A percentile compares a stretch with the other conserved stretches of the same genome.
Evolutionary conservation across 2,797 vertebrate species (phyloP).

Genomic region (Erethizon dorsatum): DNA sequence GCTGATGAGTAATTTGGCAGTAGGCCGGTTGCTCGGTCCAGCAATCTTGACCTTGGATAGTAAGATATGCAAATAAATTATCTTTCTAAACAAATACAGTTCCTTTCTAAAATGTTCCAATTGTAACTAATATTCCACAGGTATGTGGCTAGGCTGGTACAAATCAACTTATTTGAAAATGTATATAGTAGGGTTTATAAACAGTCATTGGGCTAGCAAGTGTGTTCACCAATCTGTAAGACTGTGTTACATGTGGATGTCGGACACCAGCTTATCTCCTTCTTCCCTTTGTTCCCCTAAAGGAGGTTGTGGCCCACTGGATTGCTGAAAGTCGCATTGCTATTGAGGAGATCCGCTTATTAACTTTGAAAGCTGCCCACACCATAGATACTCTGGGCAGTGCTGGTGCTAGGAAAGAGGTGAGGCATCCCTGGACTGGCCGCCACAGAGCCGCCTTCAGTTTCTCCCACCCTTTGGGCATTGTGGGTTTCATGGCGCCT

Average conservation of each 20-base stretch:
- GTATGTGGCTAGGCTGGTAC: not conserved
- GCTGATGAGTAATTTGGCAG: not conserved
- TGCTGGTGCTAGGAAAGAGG: constrained; percentile 94
- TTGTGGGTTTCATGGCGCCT: not conserved
- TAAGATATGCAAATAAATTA: not conserved
- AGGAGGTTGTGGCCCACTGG: constrained; percentile 97
- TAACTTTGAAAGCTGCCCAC: constrained; percentile 93
- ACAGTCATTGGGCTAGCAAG: not conserved
- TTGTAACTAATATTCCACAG: not conserved
- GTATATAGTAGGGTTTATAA: not conserved
- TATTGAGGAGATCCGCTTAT: constrained; percentile 95
- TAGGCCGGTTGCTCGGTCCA: not conserved
- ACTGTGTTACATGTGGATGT: not conserved
- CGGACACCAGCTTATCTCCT: not conserved
- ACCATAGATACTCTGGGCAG: constrained; percentile 92
- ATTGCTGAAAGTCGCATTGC: constrained; percentile 95
- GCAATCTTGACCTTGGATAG: not conserved
- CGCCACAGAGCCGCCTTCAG: not conserved
- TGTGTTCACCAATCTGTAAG: not conserved
- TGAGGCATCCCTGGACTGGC: constrained; percentile 64
- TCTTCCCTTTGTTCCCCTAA: not conserved
- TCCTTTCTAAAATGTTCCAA: not conserved
- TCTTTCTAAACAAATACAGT: constrained; percentile 16
- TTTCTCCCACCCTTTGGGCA: not conserved
- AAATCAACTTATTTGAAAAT: not conserved